phyloP scores from a whole-genome alignment of 92 coral and sea anemone species.

The Virgularia gustaviana region DNA sequence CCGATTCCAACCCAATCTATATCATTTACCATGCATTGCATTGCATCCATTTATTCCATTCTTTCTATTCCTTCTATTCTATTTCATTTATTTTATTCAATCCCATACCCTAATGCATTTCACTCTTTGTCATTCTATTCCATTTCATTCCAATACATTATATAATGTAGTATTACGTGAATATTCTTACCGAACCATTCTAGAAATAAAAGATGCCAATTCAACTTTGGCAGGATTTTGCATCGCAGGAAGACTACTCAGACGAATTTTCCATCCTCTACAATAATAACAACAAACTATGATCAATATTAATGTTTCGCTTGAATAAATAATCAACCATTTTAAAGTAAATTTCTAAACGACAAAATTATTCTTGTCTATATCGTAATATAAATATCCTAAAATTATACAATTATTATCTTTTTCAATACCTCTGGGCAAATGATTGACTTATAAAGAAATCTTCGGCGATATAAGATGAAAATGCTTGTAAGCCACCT shows the following conservation, averaged over 20 bases:
- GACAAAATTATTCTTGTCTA: no score
- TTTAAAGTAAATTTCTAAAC: no score
- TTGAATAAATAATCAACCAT: neutral
- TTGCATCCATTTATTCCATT: no score
- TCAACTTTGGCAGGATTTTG: conserved; percentile 70
- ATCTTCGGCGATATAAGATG: conserved; percentile 95
- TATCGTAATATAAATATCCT: no score
- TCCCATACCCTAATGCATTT: no score
- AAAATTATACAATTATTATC: neutral
- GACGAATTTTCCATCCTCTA: conserved; percentile 81
- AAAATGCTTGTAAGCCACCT: conserved; percentile 93
- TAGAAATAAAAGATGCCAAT: conserved; percentile 24
- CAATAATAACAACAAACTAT: neutral
- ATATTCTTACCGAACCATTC: conserved; percentile 43
- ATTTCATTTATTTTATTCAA: no score
- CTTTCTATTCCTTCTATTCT: no score
- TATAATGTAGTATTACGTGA: no score
- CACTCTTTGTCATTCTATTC: no score
- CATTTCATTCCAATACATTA: no score
- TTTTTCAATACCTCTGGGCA: conserved; percentile 78
- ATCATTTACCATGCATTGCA: no score
- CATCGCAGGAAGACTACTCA: conserved; percentile 93
- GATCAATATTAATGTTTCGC: neutral
- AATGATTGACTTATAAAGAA: conserved; percentile 93
- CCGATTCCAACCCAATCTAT: no score